Evolutionary conservation across 2,888 invertebrate genomes (phyloP), one percentile per base, ranked within the genome.

Genomic region (Sycophila texana): DNA sequence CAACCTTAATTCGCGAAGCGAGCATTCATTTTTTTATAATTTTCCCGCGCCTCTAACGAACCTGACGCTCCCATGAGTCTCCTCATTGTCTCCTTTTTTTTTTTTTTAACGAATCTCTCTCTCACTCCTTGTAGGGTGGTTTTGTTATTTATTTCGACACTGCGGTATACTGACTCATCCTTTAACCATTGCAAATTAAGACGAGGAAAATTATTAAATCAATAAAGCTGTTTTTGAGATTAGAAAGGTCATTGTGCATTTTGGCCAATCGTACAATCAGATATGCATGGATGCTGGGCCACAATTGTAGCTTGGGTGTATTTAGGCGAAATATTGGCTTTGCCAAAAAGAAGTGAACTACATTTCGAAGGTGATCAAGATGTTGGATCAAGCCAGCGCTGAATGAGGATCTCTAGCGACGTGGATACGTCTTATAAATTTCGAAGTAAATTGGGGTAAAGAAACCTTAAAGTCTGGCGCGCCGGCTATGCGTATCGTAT

Each of bases 361-460:
- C 7, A 39, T 39, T 39, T 10, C 39, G 39, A 39, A 1, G 39
- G 39, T 39, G 30, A 63, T 63, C 13, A 18, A 63, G 47, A 39
- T 10, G 63, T 63, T 20, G 63, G 63, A 53, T 63, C 14, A 49
- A 20, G 22, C 4, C 18, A 39, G 68, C 20, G 53, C 20, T 75
- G 75, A 75, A 75, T 68, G 68, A 67, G 58, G 53, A 26, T 49
- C 10, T 30, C 26, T 16, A 2, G 63, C 10, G 10, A 14, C 4
- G 47, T 16, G 18, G 12, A 13, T 18, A 39, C n/a, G 53, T 53
- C 39, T 39, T 39, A 53, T 71, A 14, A 49, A 68, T 79, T 55
- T 75, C 13, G 39, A 51, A 66, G 51, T 39, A 68, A 78, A 68
- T 70, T 22, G 61, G 71, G 79, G 75, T 79, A 79, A 75, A 71